Base-by-base conservation (phyloP, 2,888 invertebrate species). In the Papilio gigon region DNA sequence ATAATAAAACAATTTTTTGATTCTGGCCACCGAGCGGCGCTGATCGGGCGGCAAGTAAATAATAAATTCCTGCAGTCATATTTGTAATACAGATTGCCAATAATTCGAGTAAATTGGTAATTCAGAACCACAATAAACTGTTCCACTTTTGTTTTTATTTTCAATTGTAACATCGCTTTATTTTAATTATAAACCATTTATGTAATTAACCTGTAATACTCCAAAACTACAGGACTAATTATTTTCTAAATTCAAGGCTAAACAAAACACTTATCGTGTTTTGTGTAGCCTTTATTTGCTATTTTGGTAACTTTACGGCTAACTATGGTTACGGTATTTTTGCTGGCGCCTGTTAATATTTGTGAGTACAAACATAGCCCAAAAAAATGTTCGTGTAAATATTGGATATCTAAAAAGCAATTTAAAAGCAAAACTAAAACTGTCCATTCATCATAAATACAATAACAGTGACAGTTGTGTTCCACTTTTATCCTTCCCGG, bases 21-120 rank as follows among this genome's bases (percentile, higher is more conserved):
- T 58, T 56, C 58, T 44, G 35, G 59, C 47, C 68, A 58, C 64
- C 30, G 64, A 37, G 47, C 68, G 40, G 40, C 50, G 50, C 58
- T 59, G 59, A 62, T 56, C 56, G 62, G 67, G 22, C 40, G 11
- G 62, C 33, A 59, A 63, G 68, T 68, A 59, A 68, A 64, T 64
- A 68, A 60, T 59, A 59, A 50, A 64, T 68, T 64, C 50, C 44
- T 35, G 63, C 40, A 64, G 63, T n/a, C 63, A 59, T 64, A 68
- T 68, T 68, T 64, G 63, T 64, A 33, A 64, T 68, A 64, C 64
- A 59, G 59, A 68, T 68, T 68, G 68, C 47, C 59, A 59, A 68
- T 68, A 68, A 68, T 68, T 68, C 44, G 20, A 25, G 59, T 47
- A 64, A 68, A 68, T 64, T 25, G 47, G 25, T 59, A 37, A 47